Conservation (phyloP, 2,888 invertebrate genomes). For the Sinelater perroti region DNA sequence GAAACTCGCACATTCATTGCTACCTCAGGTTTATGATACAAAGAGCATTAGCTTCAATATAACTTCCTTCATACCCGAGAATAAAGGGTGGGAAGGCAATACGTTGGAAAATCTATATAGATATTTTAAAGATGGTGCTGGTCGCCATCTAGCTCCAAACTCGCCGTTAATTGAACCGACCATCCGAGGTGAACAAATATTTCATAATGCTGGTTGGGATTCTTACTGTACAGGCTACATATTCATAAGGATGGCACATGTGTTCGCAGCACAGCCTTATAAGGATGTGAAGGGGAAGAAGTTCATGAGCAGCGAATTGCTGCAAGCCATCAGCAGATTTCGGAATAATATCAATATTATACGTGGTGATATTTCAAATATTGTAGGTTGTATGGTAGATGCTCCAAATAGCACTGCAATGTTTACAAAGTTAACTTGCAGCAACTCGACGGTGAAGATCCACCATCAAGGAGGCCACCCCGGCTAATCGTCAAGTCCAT, state of each 20-base stretch:
- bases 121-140: conserved; percentile 66
- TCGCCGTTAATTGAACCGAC: conserved; percentile 57
- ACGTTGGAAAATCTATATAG: conserved; percentile 67
- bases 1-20: conserved; percentile 66
- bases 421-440: conserved; percentile 47
- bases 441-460: conserved; percentile 65
- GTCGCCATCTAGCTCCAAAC: conserved; percentile 53
- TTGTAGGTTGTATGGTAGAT: conserved; percentile 66
- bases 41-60: conserved; percentile 73
- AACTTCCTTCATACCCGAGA: conserved; percentile 51
- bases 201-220: conserved; percentile 87
- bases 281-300: conserved; percentile 58
- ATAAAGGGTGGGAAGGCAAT: conserved; percentile 65
- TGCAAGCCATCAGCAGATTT: conserved; percentile 62
- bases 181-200: conserved; percentile 47
- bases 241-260: conserved; percentile 72
- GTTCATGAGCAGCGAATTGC: conserved; percentile 64
- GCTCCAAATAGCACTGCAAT: conserved; percentile 19
- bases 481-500: conserved; percentile 61
- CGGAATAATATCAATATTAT: conserved; percentile 71
- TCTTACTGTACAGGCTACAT: conserved; percentile 79
- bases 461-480: conserved; percentile 62
- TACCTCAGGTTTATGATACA: conserved; percentile 78
- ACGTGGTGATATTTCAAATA: conserved; percentile 65
- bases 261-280: conserved; percentile 60